Evolutionary conservation across 2,888 invertebrate genomes (phyloP), one percentile per base, ranked within the genome.

Genomic region (Anticlea derivata): DNA sequence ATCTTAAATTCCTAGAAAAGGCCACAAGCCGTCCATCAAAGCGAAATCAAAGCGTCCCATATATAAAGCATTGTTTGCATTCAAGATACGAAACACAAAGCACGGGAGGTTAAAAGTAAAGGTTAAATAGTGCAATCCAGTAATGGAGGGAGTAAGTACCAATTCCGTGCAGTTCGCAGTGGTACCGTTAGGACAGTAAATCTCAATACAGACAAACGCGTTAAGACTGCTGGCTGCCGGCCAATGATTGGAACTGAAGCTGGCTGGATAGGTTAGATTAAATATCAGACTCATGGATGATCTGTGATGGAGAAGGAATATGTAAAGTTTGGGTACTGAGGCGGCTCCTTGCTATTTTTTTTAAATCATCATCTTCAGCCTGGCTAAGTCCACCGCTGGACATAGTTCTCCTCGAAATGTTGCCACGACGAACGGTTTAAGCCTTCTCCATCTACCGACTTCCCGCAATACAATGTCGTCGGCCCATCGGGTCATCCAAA

Each of bases 141-240:
- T 60, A 60, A 60, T 55, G 55, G 47, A 31, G 40, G 31, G 46
- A 39, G 45, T 50, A 44, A 52, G 52, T 41, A 54, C 41, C 55
- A 62, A 60, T 62, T 58, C 58, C 53, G 58, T 61, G 53, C 49
- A 63, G 56, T 60, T 61, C 55, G 60, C 51, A 58, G 38, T 24
- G 50, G 50, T 67, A 63, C 57, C 63, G 61, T 70, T 68, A 61
- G 65, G 62, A 66, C 73, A 70, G 77, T 83, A 80, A 82, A 82
- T 82, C 82, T 81, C 77, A 77, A 81, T 80, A 75, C 69, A 63
- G 67, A 60, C 73, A 70, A 75, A 75, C 73, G 75, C 71, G 72
- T 66, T 74, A 62, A 68, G 65, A 69, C 61, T 63, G 52, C 65
- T 80, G 81, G 81, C 78, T 46, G 23, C 7, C 43, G 41, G 73